Conservation (phyloP, 2,113 vertebrate genomes). For the Isurus oxyrinchus region DNA sequence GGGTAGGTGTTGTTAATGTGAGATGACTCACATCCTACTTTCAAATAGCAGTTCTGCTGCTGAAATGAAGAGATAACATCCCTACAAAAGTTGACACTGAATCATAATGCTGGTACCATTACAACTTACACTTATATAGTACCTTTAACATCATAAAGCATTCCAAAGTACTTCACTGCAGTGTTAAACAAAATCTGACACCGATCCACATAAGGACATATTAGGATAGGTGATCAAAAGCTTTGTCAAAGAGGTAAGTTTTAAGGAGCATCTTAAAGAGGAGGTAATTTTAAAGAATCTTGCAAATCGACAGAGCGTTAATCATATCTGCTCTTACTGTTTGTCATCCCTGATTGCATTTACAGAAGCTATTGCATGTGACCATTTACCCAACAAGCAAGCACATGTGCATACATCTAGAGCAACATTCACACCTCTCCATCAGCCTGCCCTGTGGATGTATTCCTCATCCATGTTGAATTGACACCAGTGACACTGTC, state of each 20-base stretch:
- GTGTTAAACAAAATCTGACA: background rate
- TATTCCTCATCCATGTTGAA: background rate
- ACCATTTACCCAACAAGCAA: background rate
- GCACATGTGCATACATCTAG: background rate
- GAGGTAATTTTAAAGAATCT: background rate
- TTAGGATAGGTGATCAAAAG: background rate
- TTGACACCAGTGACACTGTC: background rate
- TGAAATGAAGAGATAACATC: too few species aligned
- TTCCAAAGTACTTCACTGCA: background rate
- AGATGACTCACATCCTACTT: too few species aligned
- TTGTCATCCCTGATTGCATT: background rate
- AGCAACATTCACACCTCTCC: background rate
- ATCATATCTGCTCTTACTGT: background rate
- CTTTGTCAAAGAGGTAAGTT: background rate
- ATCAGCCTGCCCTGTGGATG: too few species aligned
- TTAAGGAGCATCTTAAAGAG: background rate
- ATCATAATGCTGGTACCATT: background rate
- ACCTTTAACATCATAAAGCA: background rate
- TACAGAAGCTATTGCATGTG: background rate
- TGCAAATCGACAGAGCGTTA: background rate
- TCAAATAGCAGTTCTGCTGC: too few species aligned
- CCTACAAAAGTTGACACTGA: background rate
- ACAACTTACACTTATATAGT: background rate
- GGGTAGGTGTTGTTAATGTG: too few species aligned
- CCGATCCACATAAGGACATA: background rate